Evolutionary conservation across 1,140 invertebrate species (phyloP), one percentile per base, ranked within the genome.

Genomic region (Zophobas morio): DNA sequence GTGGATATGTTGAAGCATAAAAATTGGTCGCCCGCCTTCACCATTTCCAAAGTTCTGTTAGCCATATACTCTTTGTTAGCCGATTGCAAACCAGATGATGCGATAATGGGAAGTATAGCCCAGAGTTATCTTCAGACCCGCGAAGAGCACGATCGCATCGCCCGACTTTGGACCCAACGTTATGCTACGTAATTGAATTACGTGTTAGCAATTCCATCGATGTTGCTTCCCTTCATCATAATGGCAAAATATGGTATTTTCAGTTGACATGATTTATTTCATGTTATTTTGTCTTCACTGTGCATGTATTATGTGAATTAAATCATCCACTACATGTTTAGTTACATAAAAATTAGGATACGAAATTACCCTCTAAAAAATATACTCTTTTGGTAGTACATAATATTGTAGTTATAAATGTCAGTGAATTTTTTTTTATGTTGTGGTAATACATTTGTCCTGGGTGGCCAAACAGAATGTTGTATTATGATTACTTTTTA

Each of bases 71-170:
- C 96, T 81, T 90, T 98, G 83, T 90, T 98, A 81, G 98, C 96
- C 87, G 96, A 98, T 88, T 97, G 96, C 85, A 98, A 98, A 93
- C 96, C 81, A 95, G 96, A 96, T 84, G 98, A 99, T 91, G 98
- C 98, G 2, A 88, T 99, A 83, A 98, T 99, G 47, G 97, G 97
- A 74, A 98, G 96, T 87, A 99, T 99, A 89, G 98, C 98, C 46
- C 98, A 96, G 79, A 97, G 99, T 90, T 99, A 98, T 89, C 90
- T 98, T 80, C 96, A 98, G 87, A 99, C 99, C 89, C 91, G 97
- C 73, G 96, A 98, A 88, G 97, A 99, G 87, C 98, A 99, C 85
- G 98, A 99, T 89, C 93, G 96, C 86, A 98, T 98, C 87, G 98
- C 98, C 79, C 92, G 97, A 86, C 92, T 98, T 80, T 99, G 98